A percentile compares a stretch with the other conserved stretches of the same genome.
Evolutionary conservation across 2,797 vertebrate genomes (phyloP).

Genomic region (Chromis chromis): DNA sequence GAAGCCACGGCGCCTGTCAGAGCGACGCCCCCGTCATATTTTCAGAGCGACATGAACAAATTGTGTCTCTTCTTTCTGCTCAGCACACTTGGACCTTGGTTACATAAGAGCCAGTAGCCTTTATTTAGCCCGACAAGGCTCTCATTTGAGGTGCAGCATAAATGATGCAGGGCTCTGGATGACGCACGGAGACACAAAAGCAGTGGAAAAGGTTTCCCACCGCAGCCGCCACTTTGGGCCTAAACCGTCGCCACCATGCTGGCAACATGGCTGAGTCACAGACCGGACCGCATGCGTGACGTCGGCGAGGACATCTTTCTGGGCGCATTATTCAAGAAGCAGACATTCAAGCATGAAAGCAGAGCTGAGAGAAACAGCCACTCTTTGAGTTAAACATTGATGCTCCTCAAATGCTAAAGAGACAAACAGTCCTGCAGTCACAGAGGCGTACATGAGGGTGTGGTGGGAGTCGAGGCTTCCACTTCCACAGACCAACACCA

Average conservation of each 20-base stretch:
- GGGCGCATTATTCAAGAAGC: constrained; percentile 48
- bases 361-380: constrained; percentile 17
- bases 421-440: constrained; percentile 42
- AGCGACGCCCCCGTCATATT: constrained; percentile 57
- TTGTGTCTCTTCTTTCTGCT: constrained; percentile 51
- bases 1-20: constrained; percentile 29
- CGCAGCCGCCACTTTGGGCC: constrained; percentile 52
- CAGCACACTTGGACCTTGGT: constrained; percentile 62
- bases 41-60: constrained; percentile 52
- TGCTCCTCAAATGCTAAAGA: constrained; percentile 28
- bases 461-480: constrained; percentile 62
- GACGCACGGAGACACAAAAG: constrained; percentile 83
- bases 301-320: constrained; percentile 17
- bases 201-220: constrained; percentile 70
- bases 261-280: constrained; percentile 70
- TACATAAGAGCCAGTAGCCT: constrained; percentile 67
- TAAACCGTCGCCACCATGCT: constrained; percentile 56
- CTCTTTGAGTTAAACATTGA: constrained; percentile 43
- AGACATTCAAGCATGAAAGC: constrained; percentile 34
- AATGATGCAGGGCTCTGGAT: constrained; percentile 75
- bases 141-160: constrained; percentile 80
- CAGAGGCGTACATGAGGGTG: constrained; percentile 55
- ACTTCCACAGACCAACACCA: constrained; percentile 71
- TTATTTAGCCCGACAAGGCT: constrained; percentile 77
- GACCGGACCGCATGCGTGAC: constrained; percentile 42